These are phyloP conservation scores for Octopus bimaculoides DNA, from an alignment of 1,140 invertebrate genomes.

Conservation along the genomic window DNA sequence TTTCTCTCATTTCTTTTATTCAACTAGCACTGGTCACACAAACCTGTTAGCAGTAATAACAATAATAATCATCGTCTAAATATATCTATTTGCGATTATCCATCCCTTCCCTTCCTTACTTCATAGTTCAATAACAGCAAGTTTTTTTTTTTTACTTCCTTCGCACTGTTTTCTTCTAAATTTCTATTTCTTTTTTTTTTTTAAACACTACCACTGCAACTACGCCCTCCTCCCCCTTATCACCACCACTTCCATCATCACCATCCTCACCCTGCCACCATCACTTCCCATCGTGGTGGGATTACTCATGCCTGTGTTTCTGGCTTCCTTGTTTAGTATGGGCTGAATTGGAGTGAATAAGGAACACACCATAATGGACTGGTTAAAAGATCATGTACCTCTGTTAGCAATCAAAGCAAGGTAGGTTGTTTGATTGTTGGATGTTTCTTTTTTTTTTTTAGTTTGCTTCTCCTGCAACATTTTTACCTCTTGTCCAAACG, in stretches of 20 bases:
- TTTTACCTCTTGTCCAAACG: too few species aligned
- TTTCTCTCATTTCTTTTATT: background rate
- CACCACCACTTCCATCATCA: background rate
- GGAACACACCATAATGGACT: background rate
- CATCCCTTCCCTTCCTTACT: too few species aligned
- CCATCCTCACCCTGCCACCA: background rate
- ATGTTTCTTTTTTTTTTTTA: background rate
- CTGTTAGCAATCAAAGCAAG: slow-evolving; percentile 8
- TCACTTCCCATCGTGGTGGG: background rate
- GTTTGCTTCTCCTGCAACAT: background rate
- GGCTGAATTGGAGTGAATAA: background rate
- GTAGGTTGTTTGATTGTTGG: background rate
- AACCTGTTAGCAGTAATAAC: too few species aligned
- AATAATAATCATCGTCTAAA: too few species aligned
- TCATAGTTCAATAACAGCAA: too few species aligned
- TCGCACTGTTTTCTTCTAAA: background rate
- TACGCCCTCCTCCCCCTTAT: background rate
- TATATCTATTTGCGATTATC: too few species aligned
- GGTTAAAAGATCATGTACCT: slow-evolving; percentile 8
- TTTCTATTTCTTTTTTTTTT: background rate
- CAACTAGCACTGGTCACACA: background rate
- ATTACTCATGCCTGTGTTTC: slow-evolving; percentile 1
- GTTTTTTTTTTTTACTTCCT: background rate
- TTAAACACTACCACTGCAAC: background rate
- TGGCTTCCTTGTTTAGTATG: slow-evolving; percentile 6